phyloP scores from a whole-genome alignment of 1,140 invertebrate genomes.

The Mesaphorura yosii region DNA sequence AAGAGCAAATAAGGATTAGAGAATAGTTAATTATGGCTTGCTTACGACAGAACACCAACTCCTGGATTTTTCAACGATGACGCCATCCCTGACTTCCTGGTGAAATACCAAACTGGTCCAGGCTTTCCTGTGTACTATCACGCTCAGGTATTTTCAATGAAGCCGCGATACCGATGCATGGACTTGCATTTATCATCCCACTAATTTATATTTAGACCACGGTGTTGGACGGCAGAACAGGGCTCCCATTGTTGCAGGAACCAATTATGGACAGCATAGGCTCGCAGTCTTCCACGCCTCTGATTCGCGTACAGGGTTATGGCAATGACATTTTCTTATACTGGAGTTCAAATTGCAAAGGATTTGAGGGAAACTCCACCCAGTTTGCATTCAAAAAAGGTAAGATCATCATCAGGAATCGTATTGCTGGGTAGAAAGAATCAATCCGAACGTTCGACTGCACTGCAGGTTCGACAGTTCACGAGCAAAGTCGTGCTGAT shows the following conservation, averaged over 20 bases:
- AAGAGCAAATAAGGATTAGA: no score
- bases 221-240: slow-evolving; percentile 55
- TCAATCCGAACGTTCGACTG: slow-evolving; percentile 30
- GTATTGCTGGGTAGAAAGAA: neutral
- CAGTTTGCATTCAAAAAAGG: slow-evolving; percentile 39
- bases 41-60: slow-evolving; percentile 51
- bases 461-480: slow-evolving; percentile 46
- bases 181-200: neutral
- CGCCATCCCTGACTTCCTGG: slow-evolving; percentile 65
- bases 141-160: slow-evolving; percentile 44
- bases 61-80: slow-evolving; percentile 72
- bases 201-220: slow-evolving; percentile 40
- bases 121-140: slow-evolving; percentile 65
- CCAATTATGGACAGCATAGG: slow-evolving; percentile 55
- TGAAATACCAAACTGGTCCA: slow-evolving; percentile 63
- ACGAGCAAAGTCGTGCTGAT: slow-evolving; percentile 52
- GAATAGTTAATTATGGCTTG: no score
- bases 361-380: slow-evolving; percentile 39
- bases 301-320: slow-evolving; percentile 44
- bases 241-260: slow-evolving; percentile 47
- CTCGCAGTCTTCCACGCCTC: slow-evolving; percentile 46
- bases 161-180: neutral
- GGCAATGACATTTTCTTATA: slow-evolving; percentile 64
- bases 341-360: slow-evolving; percentile 56
- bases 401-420: slow-evolving; percentile 24